These are phyloP conservation scores for Masticophis lateralis DNA, from an alignment of 2,797 vertebrate species.

Conservation along the genomic window DNA sequence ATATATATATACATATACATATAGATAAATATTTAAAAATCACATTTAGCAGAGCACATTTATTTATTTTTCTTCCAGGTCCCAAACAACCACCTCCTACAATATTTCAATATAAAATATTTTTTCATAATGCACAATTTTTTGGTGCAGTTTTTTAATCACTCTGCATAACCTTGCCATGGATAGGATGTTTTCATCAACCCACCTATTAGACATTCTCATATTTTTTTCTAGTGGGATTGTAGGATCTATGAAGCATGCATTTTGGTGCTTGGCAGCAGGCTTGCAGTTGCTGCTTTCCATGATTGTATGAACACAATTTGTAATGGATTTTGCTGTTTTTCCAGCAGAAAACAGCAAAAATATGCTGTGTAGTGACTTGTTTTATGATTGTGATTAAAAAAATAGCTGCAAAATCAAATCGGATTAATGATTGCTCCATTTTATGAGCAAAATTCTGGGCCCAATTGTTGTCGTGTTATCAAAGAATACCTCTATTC, in stretches of 20 bases:
- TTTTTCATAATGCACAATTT: neutral
- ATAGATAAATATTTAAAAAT: neutral
- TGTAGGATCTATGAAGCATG: neutral
- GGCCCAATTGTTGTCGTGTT: neutral
- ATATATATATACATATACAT: neutral
- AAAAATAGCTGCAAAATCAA: neutral
- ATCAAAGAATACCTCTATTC: neutral
- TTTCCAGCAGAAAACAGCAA: neutral
- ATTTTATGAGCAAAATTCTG: neutral
- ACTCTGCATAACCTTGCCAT: neutral
- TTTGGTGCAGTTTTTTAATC: neutral
- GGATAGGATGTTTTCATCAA: neutral
- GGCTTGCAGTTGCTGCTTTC: neutral
- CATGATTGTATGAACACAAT: neutral
- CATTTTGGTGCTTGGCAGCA: neutral
- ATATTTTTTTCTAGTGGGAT: neutral
- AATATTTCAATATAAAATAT: neutral
- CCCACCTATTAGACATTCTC: neutral
- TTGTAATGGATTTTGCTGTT: neutral
- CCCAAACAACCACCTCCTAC: neutral
- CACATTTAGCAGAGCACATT: neutral
- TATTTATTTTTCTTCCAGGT: neutral
- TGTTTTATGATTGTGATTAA: neutral
- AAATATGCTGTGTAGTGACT: neutral
- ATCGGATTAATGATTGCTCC: neutral